Evolutionary conservation across 2,888 invertebrate species (phyloP).

Genomic region (Thecophora atra): DNA sequence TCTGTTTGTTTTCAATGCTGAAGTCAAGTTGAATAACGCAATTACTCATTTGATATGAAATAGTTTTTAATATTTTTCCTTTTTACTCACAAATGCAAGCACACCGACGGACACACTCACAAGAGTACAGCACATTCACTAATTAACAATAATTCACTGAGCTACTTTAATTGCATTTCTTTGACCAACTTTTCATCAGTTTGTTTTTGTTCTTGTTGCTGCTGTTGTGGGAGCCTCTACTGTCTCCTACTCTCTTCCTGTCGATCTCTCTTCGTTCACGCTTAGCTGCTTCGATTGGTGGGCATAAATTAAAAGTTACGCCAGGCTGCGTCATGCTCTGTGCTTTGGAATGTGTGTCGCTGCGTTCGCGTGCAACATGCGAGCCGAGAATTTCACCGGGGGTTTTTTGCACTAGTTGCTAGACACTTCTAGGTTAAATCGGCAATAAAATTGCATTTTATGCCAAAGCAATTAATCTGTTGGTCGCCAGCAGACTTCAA

Average conservation of each 20-base stretch:
- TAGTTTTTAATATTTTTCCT: background rate
- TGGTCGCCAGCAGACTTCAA: constrained; percentile 6
- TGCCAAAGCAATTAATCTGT: background rate
- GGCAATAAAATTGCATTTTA: constrained; percentile 3
- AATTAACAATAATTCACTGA: constrained; percentile 18
- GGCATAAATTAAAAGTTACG: no score
- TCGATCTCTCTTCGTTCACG: background rate
- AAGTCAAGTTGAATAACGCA: constrained; percentile 29
- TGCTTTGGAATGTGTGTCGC: background rate
- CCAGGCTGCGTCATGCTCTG: background rate
- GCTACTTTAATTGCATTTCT: constrained; percentile 23
- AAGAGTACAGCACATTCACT: background rate
- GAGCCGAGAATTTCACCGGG: no score
- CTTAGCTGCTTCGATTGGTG: no score
- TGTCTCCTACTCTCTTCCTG: background rate
- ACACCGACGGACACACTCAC: no score
- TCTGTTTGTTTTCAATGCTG: no score
- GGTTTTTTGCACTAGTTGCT: background rate
- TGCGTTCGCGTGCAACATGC: background rate
- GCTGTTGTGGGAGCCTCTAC: background rate
- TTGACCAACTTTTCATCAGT: constrained; percentile 23
- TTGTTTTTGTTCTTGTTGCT: background rate
- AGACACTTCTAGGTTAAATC: background rate
- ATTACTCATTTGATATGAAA: background rate
- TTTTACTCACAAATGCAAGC: background rate